Conservation (phyloP, 1,140 invertebrate genomes). For the Calephelis nemesis region DNA sequence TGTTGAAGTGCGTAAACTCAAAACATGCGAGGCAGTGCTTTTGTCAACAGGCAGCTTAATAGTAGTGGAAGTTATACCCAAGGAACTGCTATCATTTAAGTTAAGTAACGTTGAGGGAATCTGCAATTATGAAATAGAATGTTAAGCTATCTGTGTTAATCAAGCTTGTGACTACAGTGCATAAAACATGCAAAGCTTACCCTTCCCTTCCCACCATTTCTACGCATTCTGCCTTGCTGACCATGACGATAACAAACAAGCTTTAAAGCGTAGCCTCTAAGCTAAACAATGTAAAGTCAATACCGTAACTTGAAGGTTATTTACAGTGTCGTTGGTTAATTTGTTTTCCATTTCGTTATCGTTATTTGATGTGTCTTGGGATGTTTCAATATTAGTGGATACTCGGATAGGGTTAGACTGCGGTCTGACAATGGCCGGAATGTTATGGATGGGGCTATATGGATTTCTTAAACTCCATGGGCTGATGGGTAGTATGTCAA, state of each 20-base stretch:
- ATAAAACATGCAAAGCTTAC: constrained; percentile 59
- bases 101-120: constrained; percentile 74
- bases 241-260: constrained; percentile 43
- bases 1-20: constrained; percentile 78
- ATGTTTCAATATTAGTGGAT: constrained; percentile 78
- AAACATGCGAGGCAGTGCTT: constrained; percentile 79
- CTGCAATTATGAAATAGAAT: constrained; percentile 75
- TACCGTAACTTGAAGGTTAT: constrained; percentile 78
- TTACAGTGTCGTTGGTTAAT: constrained; percentile 78
- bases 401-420: constrained; percentile 77
- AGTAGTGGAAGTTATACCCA: constrained; percentile 69
- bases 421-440: constrained; percentile 78
- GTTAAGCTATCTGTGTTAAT: constrained; percentile 64
- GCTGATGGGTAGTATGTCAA: constrained; percentile 79
- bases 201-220: constrained; percentile 34
- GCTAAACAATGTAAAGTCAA: constrained; percentile 74
- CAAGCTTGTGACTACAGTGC: constrained; percentile 47
- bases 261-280: constrained; percentile 62
- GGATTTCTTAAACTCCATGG: constrained; percentile 79
- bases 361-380: constrained; percentile 72
- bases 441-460: constrained; percentile 79
- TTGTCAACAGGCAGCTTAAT: constrained; percentile 69
- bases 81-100: constrained; percentile 73
- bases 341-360: constrained; percentile 73
- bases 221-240: constrained; percentile 35